These are phyloP conservation scores for Neostethus bicornis DNA, from an alignment of 2,797 vertebrate genomes.

Conservation along the genomic window DNA sequence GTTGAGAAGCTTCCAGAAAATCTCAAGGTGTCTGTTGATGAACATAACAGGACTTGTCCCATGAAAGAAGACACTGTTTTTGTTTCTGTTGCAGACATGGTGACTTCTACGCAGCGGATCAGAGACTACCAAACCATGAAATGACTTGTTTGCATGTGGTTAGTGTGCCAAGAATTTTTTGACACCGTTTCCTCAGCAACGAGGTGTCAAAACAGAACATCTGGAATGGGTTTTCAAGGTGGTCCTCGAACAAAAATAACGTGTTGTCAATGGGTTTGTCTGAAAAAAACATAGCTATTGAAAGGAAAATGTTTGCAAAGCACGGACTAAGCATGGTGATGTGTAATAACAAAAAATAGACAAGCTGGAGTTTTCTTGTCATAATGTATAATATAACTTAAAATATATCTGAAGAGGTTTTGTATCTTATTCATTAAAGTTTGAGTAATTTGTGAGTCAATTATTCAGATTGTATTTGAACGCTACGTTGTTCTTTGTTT, in stretches of 20 bases:
- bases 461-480: too few relatives aligned
- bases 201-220: slow-evolving; percentile 51
- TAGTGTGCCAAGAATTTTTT: slow-evolving; percentile 7
- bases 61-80: slow-evolving; percentile 61
- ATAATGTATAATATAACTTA: too few relatives aligned
- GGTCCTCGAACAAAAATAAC: slow-evolving; percentile 39
- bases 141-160: slow-evolving; percentile 15
- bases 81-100: slow-evolving; percentile 58
- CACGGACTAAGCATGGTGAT: too few relatives aligned
- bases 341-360: too few relatives aligned
- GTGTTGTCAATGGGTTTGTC: slow-evolving; percentile 23
- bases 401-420: too few relatives aligned
- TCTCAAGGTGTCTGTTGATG: slow-evolving; percentile 38
- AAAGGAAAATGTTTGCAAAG: slow-evolving; percentile 50
- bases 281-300: slow-evolving; percentile 37
- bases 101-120: slow-evolving; percentile 47
- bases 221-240: slow-evolving; percentile 17
- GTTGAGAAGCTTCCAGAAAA: slow-evolving; percentile 38
- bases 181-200: slow-evolving; percentile 36
- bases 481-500: too few relatives aligned
- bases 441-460: too few relatives aligned
- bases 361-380: too few relatives aligned
- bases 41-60: slow-evolving; percentile 67
- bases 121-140: slow-evolving; percentile 50
- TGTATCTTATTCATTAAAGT: too few relatives aligned